These are phyloP conservation scores for Trididemnum nubilum DNA, from an alignment of 23 tunicate species.

Conservation along the genomic window DNA sequence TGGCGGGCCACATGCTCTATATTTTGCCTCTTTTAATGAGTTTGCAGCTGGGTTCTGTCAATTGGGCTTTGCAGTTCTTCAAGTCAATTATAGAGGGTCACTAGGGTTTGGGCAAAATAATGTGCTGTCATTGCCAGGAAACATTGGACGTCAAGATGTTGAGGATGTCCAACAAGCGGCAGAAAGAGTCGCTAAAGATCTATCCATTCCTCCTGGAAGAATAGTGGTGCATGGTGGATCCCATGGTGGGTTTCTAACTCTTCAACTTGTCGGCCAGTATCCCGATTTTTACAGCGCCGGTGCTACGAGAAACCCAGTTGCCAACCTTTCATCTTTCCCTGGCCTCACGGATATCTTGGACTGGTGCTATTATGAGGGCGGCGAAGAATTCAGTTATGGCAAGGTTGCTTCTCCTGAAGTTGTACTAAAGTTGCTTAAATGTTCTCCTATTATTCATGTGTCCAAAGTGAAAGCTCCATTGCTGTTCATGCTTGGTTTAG, in stretches of 20 bases:
- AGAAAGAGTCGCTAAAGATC: slow-evolving; percentile 1
- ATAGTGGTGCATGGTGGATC: slow-evolving; percentile 88
- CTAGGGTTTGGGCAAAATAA: slow-evolving; percentile 79
- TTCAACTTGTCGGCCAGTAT: slow-evolving; percentile 85
- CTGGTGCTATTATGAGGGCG: slow-evolving; percentile 71
- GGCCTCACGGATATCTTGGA: slow-evolving; percentile 79
- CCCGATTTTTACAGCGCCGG: slow-evolving; percentile 87
- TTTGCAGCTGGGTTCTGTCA: slow-evolving; percentile 39
- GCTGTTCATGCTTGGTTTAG: slow-evolving; percentile 69
- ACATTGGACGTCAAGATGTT: slow-evolving; percentile 77
- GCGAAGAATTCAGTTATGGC: slow-evolving; percentile 26
- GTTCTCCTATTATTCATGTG: slow-evolving; percentile 73
- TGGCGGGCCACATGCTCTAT: slow-evolving; percentile 79
- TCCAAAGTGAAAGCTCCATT: slow-evolving; percentile 70
- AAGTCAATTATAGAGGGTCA: slow-evolving; percentile 82
- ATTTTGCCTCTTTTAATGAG: slow-evolving; percentile 43
- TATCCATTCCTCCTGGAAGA: slow-evolving; percentile 5
- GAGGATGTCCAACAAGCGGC: slow-evolving; percentile 84
- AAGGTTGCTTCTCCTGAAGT: slow-evolving; percentile 7
- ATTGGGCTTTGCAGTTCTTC: slow-evolving; percentile 63
- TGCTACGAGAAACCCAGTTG: slow-evolving; percentile 80
- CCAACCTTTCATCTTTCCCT: slow-evolving; percentile 50
- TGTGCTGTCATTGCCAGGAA: slow-evolving; percentile 60
- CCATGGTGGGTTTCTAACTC: slow-evolving; percentile 96
- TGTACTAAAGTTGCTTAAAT: slow-evolving; percentile 31